Conservation (phyloP, 2,113 vertebrate genomes). For the Etheostoma cragini region DNA sequence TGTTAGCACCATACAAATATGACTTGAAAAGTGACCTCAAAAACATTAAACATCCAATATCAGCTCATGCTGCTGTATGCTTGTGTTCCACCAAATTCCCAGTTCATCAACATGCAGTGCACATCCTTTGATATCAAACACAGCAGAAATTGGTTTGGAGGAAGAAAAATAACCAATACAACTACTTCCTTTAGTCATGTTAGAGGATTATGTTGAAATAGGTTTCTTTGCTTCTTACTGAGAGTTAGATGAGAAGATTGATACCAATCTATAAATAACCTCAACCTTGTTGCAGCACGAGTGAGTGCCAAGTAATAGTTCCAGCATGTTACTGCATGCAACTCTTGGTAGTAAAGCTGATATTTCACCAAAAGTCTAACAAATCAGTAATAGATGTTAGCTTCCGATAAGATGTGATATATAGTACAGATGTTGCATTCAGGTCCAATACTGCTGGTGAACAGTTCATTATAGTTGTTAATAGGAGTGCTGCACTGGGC, state of each 20-base stretch:
- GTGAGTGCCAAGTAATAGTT: not conserved
- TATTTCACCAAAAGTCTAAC: not conserved
- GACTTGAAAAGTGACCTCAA: not conserved
- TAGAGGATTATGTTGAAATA: not conserved
- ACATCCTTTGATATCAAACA: not conserved
- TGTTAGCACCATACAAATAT: not conserved
- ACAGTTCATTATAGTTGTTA: conserved; percentile 46
- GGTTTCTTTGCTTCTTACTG: not conserved
- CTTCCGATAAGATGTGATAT: not conserved
- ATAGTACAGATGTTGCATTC: not conserved
- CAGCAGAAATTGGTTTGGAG: not conserved
- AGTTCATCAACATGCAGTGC: conserved; percentile 8
- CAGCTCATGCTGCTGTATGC: conserved; percentile 5
- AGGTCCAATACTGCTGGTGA: not conserved
- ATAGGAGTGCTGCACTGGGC: conserved; percentile 6
- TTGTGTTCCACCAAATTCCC: not conserved
- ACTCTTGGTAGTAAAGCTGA: not conserved
- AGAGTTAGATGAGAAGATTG: not conserved
- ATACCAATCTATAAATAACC: not conserved
- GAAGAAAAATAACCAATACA: not conserved
- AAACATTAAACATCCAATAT: not conserved
- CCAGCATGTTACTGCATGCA: no score
- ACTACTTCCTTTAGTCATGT: not conserved
- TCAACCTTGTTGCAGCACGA: not conserved
- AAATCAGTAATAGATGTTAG: not conserved